Conservation (phyloP, 2,113 vertebrate genomes). For the Cranoglanis bouderius region DNA sequence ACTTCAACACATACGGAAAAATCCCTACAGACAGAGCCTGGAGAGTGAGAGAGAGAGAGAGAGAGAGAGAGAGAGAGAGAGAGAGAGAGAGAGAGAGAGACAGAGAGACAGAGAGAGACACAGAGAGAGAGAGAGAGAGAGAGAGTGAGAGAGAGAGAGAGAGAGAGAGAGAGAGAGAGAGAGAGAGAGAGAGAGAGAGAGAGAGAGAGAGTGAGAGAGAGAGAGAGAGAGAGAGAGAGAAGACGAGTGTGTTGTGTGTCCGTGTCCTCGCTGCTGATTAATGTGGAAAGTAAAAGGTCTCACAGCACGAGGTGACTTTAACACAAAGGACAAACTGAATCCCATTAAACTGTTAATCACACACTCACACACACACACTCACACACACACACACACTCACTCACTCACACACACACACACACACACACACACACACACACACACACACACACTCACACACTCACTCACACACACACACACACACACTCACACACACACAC, state of each 20-base stretch:
- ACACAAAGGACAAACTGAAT: constrained; percentile 15
- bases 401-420: background rate
- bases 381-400: background rate
- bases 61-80: background rate
- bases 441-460: too few relatives aligned
- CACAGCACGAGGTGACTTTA: background rate
- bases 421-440: background rate
- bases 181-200: background rate
- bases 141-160: background rate
- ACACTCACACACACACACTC: background rate
- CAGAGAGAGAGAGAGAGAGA: constrained; percentile 10
- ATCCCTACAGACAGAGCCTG: constrained; percentile 97
- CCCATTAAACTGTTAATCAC: constrained; percentile 29
- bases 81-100: background rate
- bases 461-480: background rate
- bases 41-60: constrained; percentile 7
- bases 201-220: background rate
- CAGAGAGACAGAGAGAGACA: background rate
- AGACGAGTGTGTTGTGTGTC: background rate
- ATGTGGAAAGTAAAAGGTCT: constrained; percentile 33
- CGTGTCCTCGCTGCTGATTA: background rate
- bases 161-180: background rate
- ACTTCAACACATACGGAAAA: constrained; percentile 95
- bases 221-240: constrained; percentile 21
- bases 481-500: background rate